phyloP scores from a whole-genome alignment of 2,888 invertebrate genomes.

The Drosophila pseudotakahashii region DNA sequence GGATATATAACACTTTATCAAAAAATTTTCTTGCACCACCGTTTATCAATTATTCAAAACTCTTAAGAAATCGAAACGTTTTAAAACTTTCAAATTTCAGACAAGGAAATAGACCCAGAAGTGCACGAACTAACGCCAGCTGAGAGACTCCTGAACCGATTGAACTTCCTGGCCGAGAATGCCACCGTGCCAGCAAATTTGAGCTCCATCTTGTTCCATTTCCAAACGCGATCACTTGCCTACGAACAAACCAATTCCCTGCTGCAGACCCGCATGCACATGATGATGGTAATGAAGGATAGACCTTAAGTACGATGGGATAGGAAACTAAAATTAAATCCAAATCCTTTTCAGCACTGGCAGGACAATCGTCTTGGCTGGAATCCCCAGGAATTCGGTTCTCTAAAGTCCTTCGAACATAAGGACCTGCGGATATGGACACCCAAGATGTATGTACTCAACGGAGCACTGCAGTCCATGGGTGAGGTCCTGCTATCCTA shows the following conservation, averaged over 20 bases:
- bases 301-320: not conserved
- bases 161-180: conserved; percentile 84
- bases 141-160: conserved; percentile 85
- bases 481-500: conserved; percentile 50
- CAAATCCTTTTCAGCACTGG: conserved; percentile 84
- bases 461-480: conserved; percentile 72
- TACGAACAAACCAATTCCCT: conserved; percentile 74
- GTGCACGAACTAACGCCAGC: conserved; percentile 82
- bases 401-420: conserved; percentile 80
- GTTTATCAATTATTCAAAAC: no score
- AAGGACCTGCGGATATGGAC: conserved; percentile 73
- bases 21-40: no score
- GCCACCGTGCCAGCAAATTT: conserved; percentile 81
- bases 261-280: conserved; percentile 81
- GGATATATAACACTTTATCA: no score
- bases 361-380: conserved; percentile 87
- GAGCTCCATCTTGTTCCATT: conserved; percentile 70
- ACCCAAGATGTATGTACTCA: conserved; percentile 74
- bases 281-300: conserved; percentile 83
- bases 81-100: conserved; percentile 43
- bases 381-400: conserved; percentile 86
- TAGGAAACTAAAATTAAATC: no score
- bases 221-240: conserved; percentile 75
- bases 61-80: not conserved
- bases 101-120: conserved; percentile 72